phyloP scores from a whole-genome alignment of 2,888 invertebrate genomes.

The Dryobotodes eremita region DNA sequence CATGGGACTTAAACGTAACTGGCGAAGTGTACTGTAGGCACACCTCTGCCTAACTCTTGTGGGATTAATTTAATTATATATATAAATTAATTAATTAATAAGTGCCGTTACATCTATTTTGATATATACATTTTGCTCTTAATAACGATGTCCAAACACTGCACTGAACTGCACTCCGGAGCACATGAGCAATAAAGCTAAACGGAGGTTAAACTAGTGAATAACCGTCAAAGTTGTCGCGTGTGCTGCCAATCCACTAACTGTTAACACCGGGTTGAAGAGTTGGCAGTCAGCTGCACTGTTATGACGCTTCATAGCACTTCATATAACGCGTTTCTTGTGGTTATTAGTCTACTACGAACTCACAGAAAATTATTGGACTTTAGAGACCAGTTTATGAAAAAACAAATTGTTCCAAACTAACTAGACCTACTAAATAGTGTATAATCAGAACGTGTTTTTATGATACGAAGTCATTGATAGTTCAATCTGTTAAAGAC shows the following conservation, averaged over 20 bases:
- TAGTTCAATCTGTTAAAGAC: neutral
- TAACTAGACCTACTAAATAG: neutral
- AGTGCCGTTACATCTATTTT: neutral
- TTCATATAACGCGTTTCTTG: slow-evolving; percentile 30
- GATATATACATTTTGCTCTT: neutral
- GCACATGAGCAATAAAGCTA: slow-evolving; percentile 51
- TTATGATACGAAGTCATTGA: neutral
- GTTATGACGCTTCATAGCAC: slow-evolving; percentile 53
- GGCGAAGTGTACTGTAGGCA: neutral
- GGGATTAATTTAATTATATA: no score
- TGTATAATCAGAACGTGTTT: neutral
- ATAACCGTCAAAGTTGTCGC: slow-evolving; percentile 52
- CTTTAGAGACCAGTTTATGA: neutral
- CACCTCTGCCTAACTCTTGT: no score
- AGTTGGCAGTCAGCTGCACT: slow-evolving; percentile 54
- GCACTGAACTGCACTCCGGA: slow-evolving; percentile 15
- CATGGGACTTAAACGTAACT: neutral
- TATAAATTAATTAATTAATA: no score
- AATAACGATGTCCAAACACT: slow-evolving; percentile 11
- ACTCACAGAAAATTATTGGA: neutral
- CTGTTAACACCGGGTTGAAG: slow-evolving; percentile 53
- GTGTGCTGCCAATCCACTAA: slow-evolving; percentile 54
- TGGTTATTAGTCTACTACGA: slow-evolving; percentile 23
- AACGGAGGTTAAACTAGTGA: slow-evolving; percentile 48
- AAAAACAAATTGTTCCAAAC: neutral